These are phyloP conservation scores for Platycheirus albimanus DNA, from an alignment of 2,888 invertebrate genomes.

Conservation along the genomic window DNA sequence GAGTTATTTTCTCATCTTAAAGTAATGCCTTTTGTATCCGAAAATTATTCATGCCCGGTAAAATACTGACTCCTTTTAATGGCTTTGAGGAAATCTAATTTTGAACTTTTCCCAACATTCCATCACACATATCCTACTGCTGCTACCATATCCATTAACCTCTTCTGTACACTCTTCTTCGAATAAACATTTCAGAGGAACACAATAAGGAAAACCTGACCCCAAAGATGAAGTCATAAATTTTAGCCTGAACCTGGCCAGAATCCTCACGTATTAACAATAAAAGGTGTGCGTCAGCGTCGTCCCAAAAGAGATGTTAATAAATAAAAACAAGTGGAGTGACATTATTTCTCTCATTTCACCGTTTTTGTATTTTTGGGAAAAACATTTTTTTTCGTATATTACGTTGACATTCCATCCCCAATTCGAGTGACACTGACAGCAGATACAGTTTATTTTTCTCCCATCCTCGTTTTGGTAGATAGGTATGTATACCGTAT, in stretches of 20 bases:
- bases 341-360: slow-evolving; percentile 38
- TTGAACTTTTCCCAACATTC: slow-evolving; percentile 42
- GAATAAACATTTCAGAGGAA: slow-evolving; percentile 28
- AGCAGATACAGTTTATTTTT: slow-evolving; percentile 50
- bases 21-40: too few species aligned
- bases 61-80: slow-evolving; percentile 17
- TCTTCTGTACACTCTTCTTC: background rate
- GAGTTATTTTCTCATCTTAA: too few species aligned
- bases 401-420: slow-evolving; percentile 34
- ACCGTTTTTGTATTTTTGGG: slow-evolving; percentile 22
- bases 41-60: background rate
- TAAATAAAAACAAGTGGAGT: slow-evolving; percentile 55
- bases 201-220: slow-evolving; percentile 19
- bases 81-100: slow-evolving; percentile 23
- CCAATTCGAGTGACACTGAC: slow-evolving; percentile 32
- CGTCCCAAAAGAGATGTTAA: slow-evolving; percentile 48
- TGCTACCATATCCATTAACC: slow-evolving; percentile 21
- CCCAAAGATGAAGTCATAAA: slow-evolving; percentile 66
- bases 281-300: slow-evolving; percentile 52
- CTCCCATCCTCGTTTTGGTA: slow-evolving; percentile 4
- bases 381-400: slow-evolving; percentile 35
- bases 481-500: too few species aligned
- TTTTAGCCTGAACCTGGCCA: slow-evolving; percentile 42
- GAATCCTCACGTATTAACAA: slow-evolving; percentile 66
- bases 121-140: slow-evolving; percentile 37